phyloP scores from a whole-genome alignment of 2,888 invertebrate species.

The Crematogaster levior region DNA sequence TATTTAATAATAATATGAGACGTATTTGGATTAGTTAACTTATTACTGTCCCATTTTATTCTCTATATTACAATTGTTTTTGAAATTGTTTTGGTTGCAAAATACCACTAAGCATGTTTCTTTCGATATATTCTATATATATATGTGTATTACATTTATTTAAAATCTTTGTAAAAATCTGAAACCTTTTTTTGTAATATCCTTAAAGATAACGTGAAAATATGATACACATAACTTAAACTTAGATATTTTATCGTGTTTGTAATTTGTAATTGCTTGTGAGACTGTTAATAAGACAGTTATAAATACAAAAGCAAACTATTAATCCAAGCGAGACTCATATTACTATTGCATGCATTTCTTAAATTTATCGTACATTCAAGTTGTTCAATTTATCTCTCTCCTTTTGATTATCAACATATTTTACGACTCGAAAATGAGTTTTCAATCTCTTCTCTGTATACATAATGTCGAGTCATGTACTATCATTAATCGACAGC shows the following conservation, averaged over 20 bases:
- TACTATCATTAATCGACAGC: constrained; percentile 34
- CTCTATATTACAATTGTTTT: not conserved
- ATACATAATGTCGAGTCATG: constrained; percentile 16
- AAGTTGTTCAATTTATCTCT: constrained; percentile 2
- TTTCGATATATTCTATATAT: not conserved
- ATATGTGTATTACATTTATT: not conserved
- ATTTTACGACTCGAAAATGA: constrained; percentile 7
- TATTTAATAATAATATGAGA: constrained; percentile 20
- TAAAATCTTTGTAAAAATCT: not conserved
- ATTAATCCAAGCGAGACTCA: constrained; percentile 1
- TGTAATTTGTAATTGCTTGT: not conserved
- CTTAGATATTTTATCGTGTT: not conserved
- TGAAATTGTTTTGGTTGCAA: not conserved
- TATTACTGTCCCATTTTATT: not conserved
- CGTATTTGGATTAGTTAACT: not conserved
- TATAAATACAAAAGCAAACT: not conserved
- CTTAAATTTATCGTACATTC: constrained; percentile 9
- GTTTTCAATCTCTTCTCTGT: constrained; percentile 9
- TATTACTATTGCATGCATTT: constrained; percentile 9
- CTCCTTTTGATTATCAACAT: constrained; percentile 35
- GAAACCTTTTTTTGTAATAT: not conserved
- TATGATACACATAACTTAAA: not conserved
- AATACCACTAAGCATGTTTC: not conserved
- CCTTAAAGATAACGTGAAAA: too few relatives aligned
- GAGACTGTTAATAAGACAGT: not conserved